Base-by-base conservation (phyloP, 2,797 vertebrate genomes). In the Pseudomugil tenellus region DNA sequence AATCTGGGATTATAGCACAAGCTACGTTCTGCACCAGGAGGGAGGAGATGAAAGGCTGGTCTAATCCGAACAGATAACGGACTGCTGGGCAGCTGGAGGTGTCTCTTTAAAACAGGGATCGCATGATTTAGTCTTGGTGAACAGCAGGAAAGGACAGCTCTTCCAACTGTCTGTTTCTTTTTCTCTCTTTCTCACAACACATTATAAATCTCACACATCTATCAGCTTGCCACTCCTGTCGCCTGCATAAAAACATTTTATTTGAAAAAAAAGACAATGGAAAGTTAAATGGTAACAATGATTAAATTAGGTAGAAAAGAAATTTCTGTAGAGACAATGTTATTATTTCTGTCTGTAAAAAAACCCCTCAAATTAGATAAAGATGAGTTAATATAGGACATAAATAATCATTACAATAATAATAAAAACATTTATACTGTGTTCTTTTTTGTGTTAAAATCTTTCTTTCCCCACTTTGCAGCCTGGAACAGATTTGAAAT, bases 1-100 rank as follows among this genome's bases (percentile, higher is more conserved):
- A 93, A 93, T 92, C 90, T 87, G 78, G 85, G 92, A 93, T 93
- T 93, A 92, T 14, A 55, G 52, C 32, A 58, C 64, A 56, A 53
- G 62, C 16, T 66, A 57, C 69, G 9, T 51, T 69, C 54, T 77
- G 72, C 70, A 67, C n/a, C 51, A 58, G 69, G 39, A 70, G 56
- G 63, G 68, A 76, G 63, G 72, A 82, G 83, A 78, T 71, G 65
- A 85, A 57, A 58, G 58, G 43, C 17, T 32, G 28, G 48, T 67
- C 58, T 92, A 90, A 92, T 91, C 83, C 77, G 23, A 70, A 64
- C 62, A 63, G 51, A 73, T 48, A 84, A 52, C 23, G 37, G 28
- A 51, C 35, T 72, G 61, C 43, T 48, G 43, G 29, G 29, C 23
- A 62, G 58, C 9, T 61, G 49, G 75, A 77, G 21, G 39, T 17